Conservation (phyloP, 2,888 invertebrate species). For the Phyllotreta cruciferae region DNA sequence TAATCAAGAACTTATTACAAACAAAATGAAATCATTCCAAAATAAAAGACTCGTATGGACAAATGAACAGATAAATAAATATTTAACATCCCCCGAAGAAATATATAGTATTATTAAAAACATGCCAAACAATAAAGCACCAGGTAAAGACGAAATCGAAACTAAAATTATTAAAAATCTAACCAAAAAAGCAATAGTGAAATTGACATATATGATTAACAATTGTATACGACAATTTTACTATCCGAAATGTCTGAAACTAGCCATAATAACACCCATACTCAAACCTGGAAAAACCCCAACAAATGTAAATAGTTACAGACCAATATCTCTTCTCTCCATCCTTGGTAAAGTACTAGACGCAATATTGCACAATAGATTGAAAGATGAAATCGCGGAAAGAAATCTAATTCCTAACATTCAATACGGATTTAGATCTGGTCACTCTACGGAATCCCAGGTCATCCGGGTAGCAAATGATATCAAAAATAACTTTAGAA, state of each 20-base stretch:
- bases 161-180: neutral
- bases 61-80: too few relatives aligned
- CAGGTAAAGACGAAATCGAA: constrained; percentile 5
- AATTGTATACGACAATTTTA: neutral
- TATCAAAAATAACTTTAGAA: too few relatives aligned
- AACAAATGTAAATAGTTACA: constrained; percentile 32
- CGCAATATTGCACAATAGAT: constrained; percentile 29
- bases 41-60: too few relatives aligned
- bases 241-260: constrained; percentile 20
- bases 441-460: constrained; percentile 2
- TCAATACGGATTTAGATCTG: constrained; percentile 1
- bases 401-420: neutral
- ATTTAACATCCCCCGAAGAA: too few relatives aligned
- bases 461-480: neutral
- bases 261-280: constrained; percentile 15
- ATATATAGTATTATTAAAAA: too few relatives aligned
- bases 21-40: too few relatives aligned
- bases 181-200: neutral
- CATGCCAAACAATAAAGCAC: constrained; percentile 11
- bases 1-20: too few relatives aligned
- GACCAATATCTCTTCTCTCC: constrained; percentile 37
- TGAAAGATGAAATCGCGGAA: neutral
- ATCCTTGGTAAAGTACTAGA: constrained; percentile 41
- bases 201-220: neutral
- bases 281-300: constrained; percentile 12